phyloP scores from a whole-genome alignment of 2,113 vertebrate species.

The Python bivittatus region DNA sequence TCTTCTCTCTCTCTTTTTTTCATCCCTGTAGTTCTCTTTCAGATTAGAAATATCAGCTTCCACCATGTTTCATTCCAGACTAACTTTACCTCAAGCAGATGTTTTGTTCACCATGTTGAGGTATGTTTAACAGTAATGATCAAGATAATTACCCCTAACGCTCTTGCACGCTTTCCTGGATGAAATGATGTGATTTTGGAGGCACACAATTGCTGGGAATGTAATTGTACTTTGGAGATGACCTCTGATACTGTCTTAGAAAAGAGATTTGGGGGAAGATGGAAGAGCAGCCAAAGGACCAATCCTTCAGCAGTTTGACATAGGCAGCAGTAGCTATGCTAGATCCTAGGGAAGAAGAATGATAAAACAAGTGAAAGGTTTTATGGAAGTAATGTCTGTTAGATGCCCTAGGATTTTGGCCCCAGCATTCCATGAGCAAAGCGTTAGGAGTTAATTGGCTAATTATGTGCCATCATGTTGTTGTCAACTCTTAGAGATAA shows the following conservation, averaged over 20 bases:
- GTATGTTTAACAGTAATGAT: slow-evolving; percentile 59
- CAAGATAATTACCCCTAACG: slow-evolving; percentile 45
- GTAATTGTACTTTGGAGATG: slow-evolving; percentile 53
- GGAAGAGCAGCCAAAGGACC: slow-evolving; percentile 45
- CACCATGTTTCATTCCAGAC: slow-evolving; percentile 40
- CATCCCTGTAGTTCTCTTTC: neutral
- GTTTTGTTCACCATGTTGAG: slow-evolving; percentile 57
- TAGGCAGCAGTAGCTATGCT: neutral
- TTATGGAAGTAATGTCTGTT: neutral
- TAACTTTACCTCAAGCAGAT: slow-evolving; percentile 67
- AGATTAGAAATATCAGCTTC: slow-evolving; percentile 40
- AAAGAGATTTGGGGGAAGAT: slow-evolving; percentile 18
- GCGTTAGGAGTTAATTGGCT: neutral
- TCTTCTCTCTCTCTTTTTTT: neutral
- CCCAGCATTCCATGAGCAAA: neutral
- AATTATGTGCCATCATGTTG: no score
- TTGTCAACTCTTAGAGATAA: no score
- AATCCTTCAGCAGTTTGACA: slow-evolving; percentile 31
- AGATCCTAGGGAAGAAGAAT: slow-evolving; percentile 26
- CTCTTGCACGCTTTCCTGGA: slow-evolving; percentile 47
- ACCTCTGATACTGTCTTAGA: neutral
- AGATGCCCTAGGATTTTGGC: neutral
- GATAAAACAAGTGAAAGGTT: slow-evolving; percentile 47
- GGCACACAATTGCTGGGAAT: slow-evolving; percentile 41
- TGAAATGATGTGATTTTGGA: slow-evolving; percentile 60